Percentiles rank a stretch among this genome's conserved stretches.
Conservation (phyloP, 2,888 invertebrate genomes). For the Byasa hedistus region DNA sequence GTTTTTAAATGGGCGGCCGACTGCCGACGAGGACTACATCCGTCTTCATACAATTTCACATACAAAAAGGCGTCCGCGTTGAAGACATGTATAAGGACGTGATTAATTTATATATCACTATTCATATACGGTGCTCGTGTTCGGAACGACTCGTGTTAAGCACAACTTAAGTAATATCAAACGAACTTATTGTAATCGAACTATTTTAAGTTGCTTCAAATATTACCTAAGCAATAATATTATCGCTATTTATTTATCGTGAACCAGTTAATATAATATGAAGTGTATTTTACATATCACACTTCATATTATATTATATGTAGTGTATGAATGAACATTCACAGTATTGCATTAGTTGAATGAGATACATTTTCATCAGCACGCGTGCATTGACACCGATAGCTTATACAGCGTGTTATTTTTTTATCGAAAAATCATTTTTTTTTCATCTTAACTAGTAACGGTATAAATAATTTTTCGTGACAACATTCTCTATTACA, state of each 20-base stretch:
- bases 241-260: neutral
- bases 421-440: constrained; percentile 64
- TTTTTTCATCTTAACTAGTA: constrained; percentile 44
- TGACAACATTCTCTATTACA: constrained; percentile 55
- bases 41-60: constrained; percentile 2
- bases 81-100: constrained; percentile 20
- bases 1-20: constrained; percentile 28
- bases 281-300: neutral
- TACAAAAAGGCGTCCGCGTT: constrained; percentile 13
- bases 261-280: neutral
- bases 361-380: constrained; percentile 48
- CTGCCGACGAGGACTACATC: constrained; percentile 5
- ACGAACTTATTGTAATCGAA: neutral
- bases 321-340: constrained; percentile 10
- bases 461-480: constrained; percentile 51
- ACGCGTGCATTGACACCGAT: constrained; percentile 75
- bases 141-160: constrained; percentile 12
- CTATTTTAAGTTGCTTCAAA: neutral
- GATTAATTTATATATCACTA: constrained; percentile 13
- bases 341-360: constrained; percentile 4
- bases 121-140: constrained; percentile 6
- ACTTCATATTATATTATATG: constrained; percentile 4
- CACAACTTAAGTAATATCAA: neutral
- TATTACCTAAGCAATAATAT: constrained; percentile 1
- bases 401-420: constrained; percentile 69